phyloP scores from a whole-genome alignment of 2,797 vertebrate genomes.

The Tragopan temminckii region DNA sequence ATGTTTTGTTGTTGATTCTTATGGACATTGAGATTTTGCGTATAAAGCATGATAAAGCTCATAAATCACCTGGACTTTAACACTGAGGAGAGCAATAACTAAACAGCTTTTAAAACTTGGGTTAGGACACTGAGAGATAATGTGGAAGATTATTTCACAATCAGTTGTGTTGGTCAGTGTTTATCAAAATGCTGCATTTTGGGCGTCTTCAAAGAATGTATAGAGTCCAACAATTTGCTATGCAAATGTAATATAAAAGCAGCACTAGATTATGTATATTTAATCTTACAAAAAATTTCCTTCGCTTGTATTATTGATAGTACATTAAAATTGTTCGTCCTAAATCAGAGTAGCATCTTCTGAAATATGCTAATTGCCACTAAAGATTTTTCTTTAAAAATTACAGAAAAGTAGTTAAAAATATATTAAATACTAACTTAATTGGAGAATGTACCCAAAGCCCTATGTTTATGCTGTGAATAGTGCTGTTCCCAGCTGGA shows the following conservation, averaged over 20 bases:
- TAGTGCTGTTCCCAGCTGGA: background rate
- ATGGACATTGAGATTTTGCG: background rate
- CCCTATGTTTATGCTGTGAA: background rate
- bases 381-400: background rate
- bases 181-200: slow-evolving; percentile 25
- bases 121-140: background rate
- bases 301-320: background rate
- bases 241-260: background rate
- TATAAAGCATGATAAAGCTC: background rate
- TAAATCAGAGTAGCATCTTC: background rate
- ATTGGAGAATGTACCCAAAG: background rate
- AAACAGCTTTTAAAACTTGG: slow-evolving; percentile 27
- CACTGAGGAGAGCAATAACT: background rate
- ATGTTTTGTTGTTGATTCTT: background rate
- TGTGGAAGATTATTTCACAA: background rate
- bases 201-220: background rate
- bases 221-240: background rate
- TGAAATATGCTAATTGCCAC: background rate
- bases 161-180: background rate
- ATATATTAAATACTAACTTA: background rate
- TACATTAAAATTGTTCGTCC: background rate
- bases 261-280: background rate
- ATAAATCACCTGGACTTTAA: background rate
- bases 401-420: background rate
- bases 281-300: background rate